These are phyloP conservation scores for Drosophila tripunctata DNA, from an alignment of 2,888 invertebrate species.

Conservation along the genomic window DNA sequence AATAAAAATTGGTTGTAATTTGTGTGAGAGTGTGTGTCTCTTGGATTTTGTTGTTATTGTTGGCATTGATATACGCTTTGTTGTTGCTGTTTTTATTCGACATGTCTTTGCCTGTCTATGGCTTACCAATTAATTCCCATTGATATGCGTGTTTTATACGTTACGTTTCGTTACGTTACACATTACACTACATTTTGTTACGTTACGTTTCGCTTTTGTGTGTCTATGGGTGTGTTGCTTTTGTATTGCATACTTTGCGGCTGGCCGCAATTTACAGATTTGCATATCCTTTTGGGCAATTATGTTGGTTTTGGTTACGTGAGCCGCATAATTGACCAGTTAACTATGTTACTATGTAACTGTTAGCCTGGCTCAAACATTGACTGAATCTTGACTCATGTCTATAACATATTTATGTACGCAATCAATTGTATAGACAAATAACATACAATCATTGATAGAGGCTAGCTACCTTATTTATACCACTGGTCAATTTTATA, in stretches of 20 bases:
- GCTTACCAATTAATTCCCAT: conserved; percentile 75
- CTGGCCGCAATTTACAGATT: conserved; percentile 67
- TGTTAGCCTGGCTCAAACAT: neutral
- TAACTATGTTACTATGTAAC: neutral
- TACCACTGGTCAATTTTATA: too few relatives aligned
- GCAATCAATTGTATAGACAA: conserved; percentile 9
- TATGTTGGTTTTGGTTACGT: conserved; percentile 64
- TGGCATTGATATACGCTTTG: conserved; percentile 64
- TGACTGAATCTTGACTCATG: conserved; percentile 2
- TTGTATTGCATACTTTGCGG: conserved; percentile 67
- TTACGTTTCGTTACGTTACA: neutral
- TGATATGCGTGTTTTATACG: conserved; percentile 62
- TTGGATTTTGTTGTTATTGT: conserved; percentile 44
- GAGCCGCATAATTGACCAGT: conserved; percentile 62
- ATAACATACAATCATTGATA: too few relatives aligned
- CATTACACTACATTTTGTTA: conserved; percentile 1
- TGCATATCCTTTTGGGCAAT: conserved; percentile 70
- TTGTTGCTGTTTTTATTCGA: conserved; percentile 19
- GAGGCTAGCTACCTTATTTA: too few relatives aligned
- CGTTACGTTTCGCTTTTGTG: conserved; percentile 26
- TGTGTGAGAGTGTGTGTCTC: conserved; percentile 36
- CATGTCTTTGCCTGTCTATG: conserved; percentile 31
- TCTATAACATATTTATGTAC: conserved; percentile 13
- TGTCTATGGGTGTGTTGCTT: conserved; percentile 12
- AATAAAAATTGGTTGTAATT: conserved; percentile 79